These are phyloP conservation scores for Gadopsis bispinosus DNA, from an alignment of 2,797 vertebrate genomes.

Conservation along the genomic window DNA sequence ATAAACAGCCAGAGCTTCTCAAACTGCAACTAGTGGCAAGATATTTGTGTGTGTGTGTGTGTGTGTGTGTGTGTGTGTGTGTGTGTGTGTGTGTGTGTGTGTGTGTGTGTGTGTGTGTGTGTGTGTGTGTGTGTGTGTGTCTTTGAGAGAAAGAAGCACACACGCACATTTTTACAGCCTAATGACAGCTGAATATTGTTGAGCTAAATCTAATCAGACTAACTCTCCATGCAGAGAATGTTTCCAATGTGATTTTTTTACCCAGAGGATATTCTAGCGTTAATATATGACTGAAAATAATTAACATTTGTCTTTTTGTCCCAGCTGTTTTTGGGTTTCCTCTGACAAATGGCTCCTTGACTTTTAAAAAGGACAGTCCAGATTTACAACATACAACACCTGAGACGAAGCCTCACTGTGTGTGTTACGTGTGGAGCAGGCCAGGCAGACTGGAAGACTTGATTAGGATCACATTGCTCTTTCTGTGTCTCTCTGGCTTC, in stretches of 20 bases:
- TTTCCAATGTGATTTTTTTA: not conserved
- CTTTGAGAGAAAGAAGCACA: not conserved
- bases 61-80: too few species aligned
- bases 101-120: too few species aligned
- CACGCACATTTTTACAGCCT: not conserved
- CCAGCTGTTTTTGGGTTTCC: slow-evolving; percentile 29
- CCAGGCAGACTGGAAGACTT: not conserved
- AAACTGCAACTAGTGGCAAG: too few species aligned
- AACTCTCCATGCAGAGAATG: not conserved
- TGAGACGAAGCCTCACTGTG: slow-evolving; percentile 19
- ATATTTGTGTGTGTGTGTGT: too few species aligned
- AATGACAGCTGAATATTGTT: not conserved
- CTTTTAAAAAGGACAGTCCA: slow-evolving; percentile 8
- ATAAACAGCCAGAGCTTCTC: too few species aligned
- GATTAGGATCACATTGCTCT: not conserved
- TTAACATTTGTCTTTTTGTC: slow-evolving; percentile 34
- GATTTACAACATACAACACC: slow-evolving; percentile 47
- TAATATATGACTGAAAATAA: slow-evolving; percentile 23
- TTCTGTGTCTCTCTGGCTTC: not conserved
- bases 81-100: too few species aligned
- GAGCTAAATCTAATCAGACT: not conserved
- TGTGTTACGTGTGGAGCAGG: slow-evolving; percentile 3
- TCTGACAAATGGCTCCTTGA: slow-evolving; percentile 15
- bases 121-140: not conserved
- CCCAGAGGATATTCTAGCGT: not conserved